Evolutionary conservation across 2,888 invertebrate species (phyloP).

Genomic region (Gasteruption jaculator): DNA sequence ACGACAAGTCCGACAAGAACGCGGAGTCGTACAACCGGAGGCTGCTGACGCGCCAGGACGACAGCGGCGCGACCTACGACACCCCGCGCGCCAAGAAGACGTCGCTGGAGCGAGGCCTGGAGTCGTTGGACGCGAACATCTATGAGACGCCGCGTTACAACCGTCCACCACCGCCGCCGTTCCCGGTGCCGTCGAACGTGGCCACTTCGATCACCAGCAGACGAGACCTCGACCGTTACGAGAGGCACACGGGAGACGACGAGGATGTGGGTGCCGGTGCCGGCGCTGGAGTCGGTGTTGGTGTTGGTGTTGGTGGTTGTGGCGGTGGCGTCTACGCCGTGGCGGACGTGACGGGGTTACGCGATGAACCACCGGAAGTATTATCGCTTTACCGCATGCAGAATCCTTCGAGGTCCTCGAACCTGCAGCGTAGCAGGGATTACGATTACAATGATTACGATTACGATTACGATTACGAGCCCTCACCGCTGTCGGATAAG

Average conservation of each 20-base stretch:
- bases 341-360: constrained; percentile 42
- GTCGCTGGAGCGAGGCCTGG: constrained; percentile 22
- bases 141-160: constrained; percentile 43
- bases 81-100: constrained; percentile 29
- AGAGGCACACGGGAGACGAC: constrained; percentile 17
- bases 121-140: constrained; percentile 33
- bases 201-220: constrained; percentile 5
- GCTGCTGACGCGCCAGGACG: constrained; percentile 40
- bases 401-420: constrained; percentile 26
- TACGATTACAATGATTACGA: constrained; percentile 42
- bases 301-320: too few species aligned
- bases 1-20: constrained; percentile 40
- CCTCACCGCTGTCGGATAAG: constrained; percentile 37
- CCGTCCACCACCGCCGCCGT: constrained; percentile 19
- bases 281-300: too few species aligned
- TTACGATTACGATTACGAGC: constrained; percentile 41
- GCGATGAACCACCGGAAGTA: constrained; percentile 42
- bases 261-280: neutral
- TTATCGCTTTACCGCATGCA: constrained; percentile 42
- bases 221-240: too few species aligned
- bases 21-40: constrained; percentile 43
- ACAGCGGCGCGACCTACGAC: constrained; percentile 43
- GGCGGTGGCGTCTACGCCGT: constrained; percentile 46
- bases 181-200: too few species aligned
- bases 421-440: constrained; percentile 28